A percentile compares a stretch with the other conserved stretches of the same genome.
Evolutionary conservation across 1,140 invertebrate genomes (phyloP).

Genomic region (Samia ricini): DNA sequence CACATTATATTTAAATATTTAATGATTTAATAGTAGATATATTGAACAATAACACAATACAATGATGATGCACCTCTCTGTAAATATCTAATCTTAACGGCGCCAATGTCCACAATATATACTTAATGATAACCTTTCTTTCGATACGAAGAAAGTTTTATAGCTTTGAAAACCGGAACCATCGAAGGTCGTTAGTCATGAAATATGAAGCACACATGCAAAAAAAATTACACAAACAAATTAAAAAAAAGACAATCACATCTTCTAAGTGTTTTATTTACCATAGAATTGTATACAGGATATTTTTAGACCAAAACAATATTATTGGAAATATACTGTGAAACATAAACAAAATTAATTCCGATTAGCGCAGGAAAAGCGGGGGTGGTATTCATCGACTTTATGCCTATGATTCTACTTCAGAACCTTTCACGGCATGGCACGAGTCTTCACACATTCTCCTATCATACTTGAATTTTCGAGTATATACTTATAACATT

Average conservation of each 20-base stretch:
- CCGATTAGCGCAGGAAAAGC: constrained; percentile 62
- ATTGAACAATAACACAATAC: too few species aligned
- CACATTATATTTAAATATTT: too few species aligned
- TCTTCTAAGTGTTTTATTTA: constrained; percentile 67
- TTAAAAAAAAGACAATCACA: not conserved
- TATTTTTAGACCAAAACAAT: constrained; percentile 55
- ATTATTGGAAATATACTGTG: constrained; percentile 57
- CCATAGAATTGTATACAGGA: constrained; percentile 67
- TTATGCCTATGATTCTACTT: constrained; percentile 75
- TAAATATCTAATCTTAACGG: too few species aligned
- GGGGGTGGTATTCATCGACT: constrained; percentile 75
- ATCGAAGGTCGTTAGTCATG: too few species aligned
- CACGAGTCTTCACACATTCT: constrained; percentile 75
- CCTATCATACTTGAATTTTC: constrained; percentile 67
- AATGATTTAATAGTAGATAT: too few species aligned
- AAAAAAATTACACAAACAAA: too few species aligned
- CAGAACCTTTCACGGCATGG: constrained; percentile 77
- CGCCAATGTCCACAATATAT: too few species aligned
- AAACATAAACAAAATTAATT: constrained; percentile 63
- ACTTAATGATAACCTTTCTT: too few species aligned
- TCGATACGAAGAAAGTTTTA: too few species aligned
- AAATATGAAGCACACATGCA: too few species aligned
- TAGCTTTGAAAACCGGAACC: too few species aligned
- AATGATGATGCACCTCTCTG: too few species aligned
- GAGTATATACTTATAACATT: constrained; percentile 51